A percentile compares a stretch with the other conserved stretches of the same genome.
phyloP scores from a whole-genome alignment of 2,888 invertebrate genomes.

The Bombyx huttoni region DNA sequence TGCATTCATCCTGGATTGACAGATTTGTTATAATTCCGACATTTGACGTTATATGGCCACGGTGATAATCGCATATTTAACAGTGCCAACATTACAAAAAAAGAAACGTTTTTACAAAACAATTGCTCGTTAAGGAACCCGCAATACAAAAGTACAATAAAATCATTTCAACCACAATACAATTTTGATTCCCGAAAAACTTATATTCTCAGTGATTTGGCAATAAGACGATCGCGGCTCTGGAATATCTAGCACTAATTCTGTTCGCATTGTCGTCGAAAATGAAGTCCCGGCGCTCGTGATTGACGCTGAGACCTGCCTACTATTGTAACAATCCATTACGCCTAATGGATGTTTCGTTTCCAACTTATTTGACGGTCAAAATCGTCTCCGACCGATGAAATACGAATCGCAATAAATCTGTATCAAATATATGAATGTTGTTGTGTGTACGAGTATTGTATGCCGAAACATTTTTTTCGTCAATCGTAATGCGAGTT shows the following conservation, averaged over 20 bases:
- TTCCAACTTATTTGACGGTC: conserved; percentile 21
- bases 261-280: conserved; percentile 25
- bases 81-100: too few species aligned
- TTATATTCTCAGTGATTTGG: too few species aligned
- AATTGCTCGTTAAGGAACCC: too few species aligned
- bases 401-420: conserved; percentile 7
- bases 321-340: conserved; percentile 34
- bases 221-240: background rate
- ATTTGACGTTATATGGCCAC: too few species aligned
- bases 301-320: conserved; percentile 23
- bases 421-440: conserved; percentile 2
- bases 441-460: background rate
- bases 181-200: too few species aligned
- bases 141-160: too few species aligned
- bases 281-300: conserved; percentile 23
- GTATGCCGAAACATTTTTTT: background rate
- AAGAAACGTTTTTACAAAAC: too few species aligned
- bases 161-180: too few species aligned
- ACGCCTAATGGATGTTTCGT: conserved; percentile 30
- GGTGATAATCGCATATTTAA: too few species aligned
- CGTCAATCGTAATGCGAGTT: background rate
- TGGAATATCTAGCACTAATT: conserved; percentile 21
- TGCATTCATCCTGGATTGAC: too few species aligned
- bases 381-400: conserved; percentile 10
- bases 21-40: too few species aligned